Evolutionary conservation across 2,888 invertebrate genomes (phyloP).

Genomic region (Nemapogon koenigi): DNA sequence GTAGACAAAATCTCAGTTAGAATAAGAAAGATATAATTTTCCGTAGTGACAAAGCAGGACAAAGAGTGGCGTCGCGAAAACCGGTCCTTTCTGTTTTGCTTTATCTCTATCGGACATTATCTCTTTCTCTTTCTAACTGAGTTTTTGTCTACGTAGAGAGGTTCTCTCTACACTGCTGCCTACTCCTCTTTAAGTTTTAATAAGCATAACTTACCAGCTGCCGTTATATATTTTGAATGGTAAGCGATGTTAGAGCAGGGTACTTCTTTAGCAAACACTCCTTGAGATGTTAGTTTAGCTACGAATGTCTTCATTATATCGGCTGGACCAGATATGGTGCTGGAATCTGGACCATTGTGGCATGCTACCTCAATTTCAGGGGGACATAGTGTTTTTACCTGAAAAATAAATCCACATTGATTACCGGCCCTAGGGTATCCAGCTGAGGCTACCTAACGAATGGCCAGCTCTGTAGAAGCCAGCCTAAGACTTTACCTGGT

Average conservation of each 20-base stretch:
- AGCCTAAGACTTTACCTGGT: constrained; percentile 40
- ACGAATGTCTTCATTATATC: constrained; percentile 72
- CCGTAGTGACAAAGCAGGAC: too few relatives aligned
- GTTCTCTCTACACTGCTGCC: too few relatives aligned
- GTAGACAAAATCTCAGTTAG: too few relatives aligned
- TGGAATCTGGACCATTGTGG: constrained; percentile 84
- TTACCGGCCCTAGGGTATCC: too few relatives aligned
- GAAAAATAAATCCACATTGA: constrained; percentile 10
- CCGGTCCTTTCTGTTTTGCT: too few relatives aligned
- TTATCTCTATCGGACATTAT: too few relatives aligned
- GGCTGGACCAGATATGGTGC: constrained; percentile 89
- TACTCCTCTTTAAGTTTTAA: neutral
- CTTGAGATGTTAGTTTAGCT: constrained; percentile 69
- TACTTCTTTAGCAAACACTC: constrained; percentile 83
- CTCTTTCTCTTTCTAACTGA: too few relatives aligned
- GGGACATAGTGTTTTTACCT: constrained; percentile 72
- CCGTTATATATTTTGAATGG: constrained; percentile 82
- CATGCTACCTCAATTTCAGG: constrained; percentile 84
- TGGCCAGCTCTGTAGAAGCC: too few relatives aligned
- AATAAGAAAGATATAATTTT: too few relatives aligned
- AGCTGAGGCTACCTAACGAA: too few relatives aligned
- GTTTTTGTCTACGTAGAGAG: too few relatives aligned
- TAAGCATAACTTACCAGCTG: constrained; percentile 47
- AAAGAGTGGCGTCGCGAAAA: too few relatives aligned
- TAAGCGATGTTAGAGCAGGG: constrained; percentile 89